phyloP scores from a whole-genome alignment of 2,797 vertebrate species.

The Hydrophis major region DNA sequence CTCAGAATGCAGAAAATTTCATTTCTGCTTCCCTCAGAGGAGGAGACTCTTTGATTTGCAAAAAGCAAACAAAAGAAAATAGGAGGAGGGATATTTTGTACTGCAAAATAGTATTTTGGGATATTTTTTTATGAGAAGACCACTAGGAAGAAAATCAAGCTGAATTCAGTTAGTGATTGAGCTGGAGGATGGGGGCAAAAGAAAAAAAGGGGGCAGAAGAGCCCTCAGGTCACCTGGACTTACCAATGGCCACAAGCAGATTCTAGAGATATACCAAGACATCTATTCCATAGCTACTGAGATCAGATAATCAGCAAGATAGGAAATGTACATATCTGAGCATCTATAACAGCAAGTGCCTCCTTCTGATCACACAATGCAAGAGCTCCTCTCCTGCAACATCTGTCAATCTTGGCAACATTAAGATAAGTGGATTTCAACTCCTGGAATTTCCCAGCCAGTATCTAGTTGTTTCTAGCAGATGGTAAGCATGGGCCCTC shows the following conservation, averaged over 20 bases:
- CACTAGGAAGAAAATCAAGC: neutral
- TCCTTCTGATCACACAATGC: neutral
- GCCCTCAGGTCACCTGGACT: neutral
- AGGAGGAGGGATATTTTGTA: neutral
- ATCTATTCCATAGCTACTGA: neutral
- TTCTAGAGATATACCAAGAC: neutral
- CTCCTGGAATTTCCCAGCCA: neutral
- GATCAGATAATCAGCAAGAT: neutral
- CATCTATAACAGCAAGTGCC: no score
- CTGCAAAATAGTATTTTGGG: neutral
- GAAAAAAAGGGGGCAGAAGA: neutral
- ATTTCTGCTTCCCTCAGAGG: neutral
- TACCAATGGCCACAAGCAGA: neutral
- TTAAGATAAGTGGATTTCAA: neutral
- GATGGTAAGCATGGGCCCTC: neutral
- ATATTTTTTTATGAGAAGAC: neutral
- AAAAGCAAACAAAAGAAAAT: neutral
- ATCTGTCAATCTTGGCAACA: neutral
- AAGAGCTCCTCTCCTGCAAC: neutral
- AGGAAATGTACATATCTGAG: neutral
- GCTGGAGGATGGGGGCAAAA: neutral
- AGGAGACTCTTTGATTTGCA: neutral
- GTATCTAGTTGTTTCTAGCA: neutral
- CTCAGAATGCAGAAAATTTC: neutral
- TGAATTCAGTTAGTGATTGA: neutral